Conservation (phyloP, 1,140 invertebrate genomes). For the Sycophaga agraensis region DNA sequence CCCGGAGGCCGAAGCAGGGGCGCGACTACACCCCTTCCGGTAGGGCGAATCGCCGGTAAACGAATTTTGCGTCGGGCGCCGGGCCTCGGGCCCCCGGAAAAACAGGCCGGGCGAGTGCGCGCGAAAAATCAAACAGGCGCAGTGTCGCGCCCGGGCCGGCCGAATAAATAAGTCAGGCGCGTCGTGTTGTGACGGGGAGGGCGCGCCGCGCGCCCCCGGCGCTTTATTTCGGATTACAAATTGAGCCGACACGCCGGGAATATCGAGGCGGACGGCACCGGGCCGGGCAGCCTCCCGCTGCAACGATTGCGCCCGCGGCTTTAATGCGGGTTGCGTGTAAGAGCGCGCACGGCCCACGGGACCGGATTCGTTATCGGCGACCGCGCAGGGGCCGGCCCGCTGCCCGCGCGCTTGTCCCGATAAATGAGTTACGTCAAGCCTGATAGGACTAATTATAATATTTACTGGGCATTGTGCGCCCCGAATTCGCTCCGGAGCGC, state of each 20-base stretch:
- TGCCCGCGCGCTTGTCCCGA: not conserved
- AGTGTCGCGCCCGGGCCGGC: not conserved
- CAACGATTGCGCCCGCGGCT: too few relatives aligned
- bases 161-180: conserved; percentile 17
- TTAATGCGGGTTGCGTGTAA: not conserved
- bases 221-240: conserved; percentile 21
- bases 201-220: too few relatives aligned
- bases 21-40: not conserved
- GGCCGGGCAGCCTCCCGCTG: too few relatives aligned
- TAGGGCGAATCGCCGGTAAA: conserved; percentile 14
- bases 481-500: not conserved
- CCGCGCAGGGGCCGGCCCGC: too few relatives aligned
- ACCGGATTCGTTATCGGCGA: too few relatives aligned
- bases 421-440: conserved; percentile 35
- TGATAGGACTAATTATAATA: conserved; percentile 45
- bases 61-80: not conserved
- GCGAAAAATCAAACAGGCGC: too few relatives aligned
- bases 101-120: too few relatives aligned
- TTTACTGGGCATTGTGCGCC: conserved; percentile 32
- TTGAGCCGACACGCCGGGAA: conserved; percentile 16
- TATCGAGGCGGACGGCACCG: too few relatives aligned
- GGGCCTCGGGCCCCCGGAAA: not conserved
- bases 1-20: not conserved
- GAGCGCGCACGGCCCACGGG: too few relatives aligned
- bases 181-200: too few relatives aligned